Evolutionary conservation across 2,888 invertebrate genomes (phyloP), one percentile per base, ranked within the genome.

Genomic region (Erpobdella octoculata): DNA sequence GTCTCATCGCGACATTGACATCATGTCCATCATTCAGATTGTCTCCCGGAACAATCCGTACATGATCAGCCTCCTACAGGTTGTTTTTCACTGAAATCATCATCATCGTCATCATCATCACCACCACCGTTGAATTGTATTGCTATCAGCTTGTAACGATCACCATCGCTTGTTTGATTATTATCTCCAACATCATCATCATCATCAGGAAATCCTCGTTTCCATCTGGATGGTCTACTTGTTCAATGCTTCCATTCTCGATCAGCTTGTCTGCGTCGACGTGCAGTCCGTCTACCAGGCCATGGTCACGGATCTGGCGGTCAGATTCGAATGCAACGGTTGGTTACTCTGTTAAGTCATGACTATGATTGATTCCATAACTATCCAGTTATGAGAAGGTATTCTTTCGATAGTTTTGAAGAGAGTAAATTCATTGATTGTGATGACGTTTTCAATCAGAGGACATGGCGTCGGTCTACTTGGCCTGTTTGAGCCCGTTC

Each of bases 271-370:
- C 9, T 69, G 69, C 36, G 21, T 69, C n/a, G 69, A 69, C 53
- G 31, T 69, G 28, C 69, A 69, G 36, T 53, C 69, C 1, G 35
- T 69, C 58, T 69, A 69, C 69, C 69, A 69, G 33, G 53, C 69
- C 69, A 69, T 69, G 58, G 31, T 69, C 35, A 69, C 69, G n/a
- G 69, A 69, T 21, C 33, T 69, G 9, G 31, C 58, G 18, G 25
- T 69, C 6, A 21, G 53, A 28, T 69, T 69, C 58, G 46, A 46
- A 21, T 69, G 69, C 69, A 69, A 69, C 53, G 69, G 69, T 69
- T 6, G n/a, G 62, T n/a, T 62, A 31, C 36, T 41, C 36, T 25
- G 12, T 41, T 15, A 15, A 15, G n/a, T 41, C 12, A 41, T n/a
- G 12, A 21, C n/a, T 33, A 21, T 62, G 3, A 28, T 35, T 62